Conservation (phyloP, 2,888 invertebrate genomes). For the Imbricaverruca yamaguchii region DNA sequence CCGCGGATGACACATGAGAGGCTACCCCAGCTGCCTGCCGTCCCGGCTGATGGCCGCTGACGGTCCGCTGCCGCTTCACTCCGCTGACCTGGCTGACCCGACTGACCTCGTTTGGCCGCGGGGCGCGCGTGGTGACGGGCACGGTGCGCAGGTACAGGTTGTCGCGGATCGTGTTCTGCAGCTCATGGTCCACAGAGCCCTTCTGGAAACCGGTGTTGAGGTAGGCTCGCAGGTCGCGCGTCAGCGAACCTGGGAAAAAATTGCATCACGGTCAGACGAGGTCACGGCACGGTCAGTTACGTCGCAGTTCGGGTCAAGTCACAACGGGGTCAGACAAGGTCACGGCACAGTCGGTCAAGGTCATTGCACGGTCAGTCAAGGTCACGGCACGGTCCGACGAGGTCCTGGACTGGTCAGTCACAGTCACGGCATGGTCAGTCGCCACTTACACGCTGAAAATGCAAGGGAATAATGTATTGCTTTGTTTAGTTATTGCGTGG, state of each 20-base stretch:
- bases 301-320: background rate
- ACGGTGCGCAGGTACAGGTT: slow-evolving; percentile 56
- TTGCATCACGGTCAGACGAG: background rate
- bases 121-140: slow-evolving; percentile 53
- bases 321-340: too few relatives aligned
- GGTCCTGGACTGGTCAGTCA: too few relatives aligned
- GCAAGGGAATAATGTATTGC: too few relatives aligned
- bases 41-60: too few relatives aligned
- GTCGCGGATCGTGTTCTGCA: slow-evolving; percentile 56
- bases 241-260: slow-evolving; percentile 42
- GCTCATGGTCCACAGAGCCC: slow-evolving; percentile 52
- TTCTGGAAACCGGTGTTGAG: slow-evolving; percentile 51
- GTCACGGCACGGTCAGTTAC: background rate
- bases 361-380: too few relatives aligned
- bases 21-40: background rate
- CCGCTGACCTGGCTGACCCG: background rate
- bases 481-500: too few relatives aligned
- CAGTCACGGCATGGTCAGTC: too few relatives aligned
- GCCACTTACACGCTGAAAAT: too few relatives aligned
- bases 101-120: slow-evolving; percentile 52
- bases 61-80: too few relatives aligned
- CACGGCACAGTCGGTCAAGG: background rate
- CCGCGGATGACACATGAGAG: background rate
- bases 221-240: slow-evolving; percentile 49
- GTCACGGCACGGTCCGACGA: too few relatives aligned